Evolutionary conservation across 2,888 invertebrate genomes (phyloP).

Genomic region (Pediacus dermestoides): DNA sequence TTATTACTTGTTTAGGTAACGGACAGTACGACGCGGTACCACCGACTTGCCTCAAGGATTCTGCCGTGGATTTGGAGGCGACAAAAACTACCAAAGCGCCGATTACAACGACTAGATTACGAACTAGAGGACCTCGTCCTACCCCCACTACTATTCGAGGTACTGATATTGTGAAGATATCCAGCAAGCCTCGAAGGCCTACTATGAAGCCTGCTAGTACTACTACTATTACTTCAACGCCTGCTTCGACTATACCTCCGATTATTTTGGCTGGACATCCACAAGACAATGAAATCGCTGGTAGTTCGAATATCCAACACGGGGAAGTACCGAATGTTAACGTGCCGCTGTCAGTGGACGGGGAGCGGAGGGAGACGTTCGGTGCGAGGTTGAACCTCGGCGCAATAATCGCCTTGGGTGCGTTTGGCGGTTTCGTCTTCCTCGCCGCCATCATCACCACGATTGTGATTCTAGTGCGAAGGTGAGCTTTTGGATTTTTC

Average conservation of each 20-base stretch:
- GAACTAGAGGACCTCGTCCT: conserved; percentile 45
- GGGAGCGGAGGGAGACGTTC: conserved; percentile 56
- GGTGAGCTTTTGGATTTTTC: conserved; percentile 56
- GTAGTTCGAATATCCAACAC: conserved; percentile 52
- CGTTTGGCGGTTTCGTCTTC: conserved; percentile 88
- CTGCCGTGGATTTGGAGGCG: conserved; percentile 1
- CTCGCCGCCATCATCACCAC: conserved; percentile 86
- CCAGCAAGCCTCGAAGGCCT: conserved; percentile 36
- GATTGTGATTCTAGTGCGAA: conserved; percentile 80
- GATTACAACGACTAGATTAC: conserved; percentile 37
- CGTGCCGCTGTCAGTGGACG: conserved; percentile 63
- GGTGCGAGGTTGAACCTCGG: conserved; percentile 77
- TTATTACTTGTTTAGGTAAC: conserved; percentile 67
- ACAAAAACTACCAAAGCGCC: conserved; percentile 17
- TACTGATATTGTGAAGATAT: conserved; percentile 42
- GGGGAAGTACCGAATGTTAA: conserved; percentile 67
- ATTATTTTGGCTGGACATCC: conserved; percentile 58
- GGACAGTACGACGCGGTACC: conserved; percentile 77
- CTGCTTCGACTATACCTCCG: conserved; percentile 44
- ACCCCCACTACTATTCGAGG: conserved; percentile 47
- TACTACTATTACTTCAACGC: conserved; percentile 32
- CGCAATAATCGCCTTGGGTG: conserved; percentile 83
- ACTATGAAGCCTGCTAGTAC: conserved; percentile 30
- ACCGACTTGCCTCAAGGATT: conserved; percentile 74
- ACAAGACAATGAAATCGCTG: conserved; percentile 74